Conservation (phyloP, 2,113 vertebrate genomes). For the Fulmarus glacialis region DNA sequence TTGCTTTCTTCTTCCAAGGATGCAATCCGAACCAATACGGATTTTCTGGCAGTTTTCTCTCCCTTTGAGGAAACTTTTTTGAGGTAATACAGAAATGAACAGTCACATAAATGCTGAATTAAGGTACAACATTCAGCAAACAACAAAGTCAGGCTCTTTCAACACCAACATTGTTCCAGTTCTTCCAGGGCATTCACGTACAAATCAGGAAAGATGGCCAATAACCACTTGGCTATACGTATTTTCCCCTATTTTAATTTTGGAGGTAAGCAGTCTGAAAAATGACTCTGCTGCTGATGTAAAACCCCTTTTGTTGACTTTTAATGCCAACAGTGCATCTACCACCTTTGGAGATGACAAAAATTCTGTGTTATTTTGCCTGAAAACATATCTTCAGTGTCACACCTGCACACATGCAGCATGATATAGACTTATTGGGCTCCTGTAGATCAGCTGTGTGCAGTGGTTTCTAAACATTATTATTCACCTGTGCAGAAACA, state of each 20-base stretch:
- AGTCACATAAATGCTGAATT: background rate
- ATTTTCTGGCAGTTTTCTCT: background rate
- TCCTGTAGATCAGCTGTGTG: background rate
- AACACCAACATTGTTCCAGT: background rate
- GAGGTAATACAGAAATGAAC: background rate
- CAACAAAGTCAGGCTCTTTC: background rate
- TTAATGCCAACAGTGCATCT: background rate
- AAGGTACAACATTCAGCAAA: background rate
- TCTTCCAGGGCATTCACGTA: background rate
- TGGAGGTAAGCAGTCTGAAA: background rate
- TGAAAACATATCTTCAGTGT: background rate
- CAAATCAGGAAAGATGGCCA: background rate
- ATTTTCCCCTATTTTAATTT: background rate
- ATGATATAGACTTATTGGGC: background rate
- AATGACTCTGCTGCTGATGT: background rate
- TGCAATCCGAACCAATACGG: background rate
- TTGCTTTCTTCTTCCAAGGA: background rate
- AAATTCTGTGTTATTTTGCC: background rate
- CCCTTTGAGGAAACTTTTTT: background rate
- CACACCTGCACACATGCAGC: background rate
- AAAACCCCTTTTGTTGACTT: background rate
- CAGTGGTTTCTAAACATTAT: background rate
- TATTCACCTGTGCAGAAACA: background rate
- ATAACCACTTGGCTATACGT: background rate
- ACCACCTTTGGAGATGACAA: background rate